These are phyloP conservation scores for Idris sp. DNA, from an alignment of 1,140 invertebrate genomes.

Conservation along the genomic window DNA sequence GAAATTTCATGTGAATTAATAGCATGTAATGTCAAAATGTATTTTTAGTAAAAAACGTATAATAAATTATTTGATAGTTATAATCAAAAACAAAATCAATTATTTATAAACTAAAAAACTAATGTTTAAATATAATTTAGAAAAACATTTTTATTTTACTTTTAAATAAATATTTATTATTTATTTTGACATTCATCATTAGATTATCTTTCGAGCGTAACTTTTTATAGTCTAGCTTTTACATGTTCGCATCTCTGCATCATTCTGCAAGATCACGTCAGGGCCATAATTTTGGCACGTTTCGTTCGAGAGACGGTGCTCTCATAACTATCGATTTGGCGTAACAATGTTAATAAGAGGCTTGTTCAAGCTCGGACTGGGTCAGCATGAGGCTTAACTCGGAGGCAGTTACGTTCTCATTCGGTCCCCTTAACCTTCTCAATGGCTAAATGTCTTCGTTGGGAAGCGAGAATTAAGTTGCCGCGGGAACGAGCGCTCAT, in stretches of 20 bases:
- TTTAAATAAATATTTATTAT: not conserved
- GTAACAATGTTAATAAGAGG: constrained; percentile 50
- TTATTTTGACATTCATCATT: constrained; percentile 1
- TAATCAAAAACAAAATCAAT: no score
- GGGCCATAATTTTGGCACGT: constrained; percentile 42
- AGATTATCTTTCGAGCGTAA: not conserved
- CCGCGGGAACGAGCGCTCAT: constrained; percentile 48
- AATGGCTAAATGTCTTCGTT: constrained; percentile 47
- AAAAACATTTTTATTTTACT: no score
- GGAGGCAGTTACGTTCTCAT: constrained; percentile 22
- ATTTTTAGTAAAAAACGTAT: no score
- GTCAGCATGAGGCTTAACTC: constrained; percentile 44
- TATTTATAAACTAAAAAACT: no score
- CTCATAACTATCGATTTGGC: constrained; percentile 52
- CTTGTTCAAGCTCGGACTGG: constrained; percentile 32
- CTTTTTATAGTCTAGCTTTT: constrained; percentile 10
- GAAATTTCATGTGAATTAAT: no score
- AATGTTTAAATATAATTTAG: no score
- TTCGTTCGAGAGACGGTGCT: constrained; percentile 36
- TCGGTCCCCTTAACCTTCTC: constrained; percentile 3
- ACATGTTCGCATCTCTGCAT: constrained; percentile 11
- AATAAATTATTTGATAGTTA: no score
- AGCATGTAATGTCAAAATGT: no score
- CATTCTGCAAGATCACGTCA: constrained; percentile 41
- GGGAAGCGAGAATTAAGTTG: constrained; percentile 57